Percentiles rank a stretch among this genome's conserved stretches.
These are phyloP conservation scores for Trinorchestia longiramus DNA, from an alignment of 1,140 invertebrate species.

Conservation along the genomic window DNA sequence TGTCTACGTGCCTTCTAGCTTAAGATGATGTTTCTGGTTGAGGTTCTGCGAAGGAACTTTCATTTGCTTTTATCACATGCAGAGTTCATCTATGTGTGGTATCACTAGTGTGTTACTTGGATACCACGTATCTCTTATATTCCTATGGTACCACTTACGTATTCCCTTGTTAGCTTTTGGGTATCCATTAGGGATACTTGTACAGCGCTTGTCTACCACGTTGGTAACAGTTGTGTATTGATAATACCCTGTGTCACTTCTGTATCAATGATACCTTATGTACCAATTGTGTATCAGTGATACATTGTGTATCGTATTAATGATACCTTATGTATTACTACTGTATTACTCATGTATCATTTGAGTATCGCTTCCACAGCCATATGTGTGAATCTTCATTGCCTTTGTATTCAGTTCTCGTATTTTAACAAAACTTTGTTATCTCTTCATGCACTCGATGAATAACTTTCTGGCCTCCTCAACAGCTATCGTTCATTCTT, in stretches of 20 bases:
- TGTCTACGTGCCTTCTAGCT: background rate
- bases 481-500: background rate
- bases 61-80: background rate
- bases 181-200: no score
- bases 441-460: background rate
- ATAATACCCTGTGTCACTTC: no score
- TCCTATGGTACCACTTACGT: background rate
- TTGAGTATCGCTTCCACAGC: background rate
- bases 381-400: background rate
- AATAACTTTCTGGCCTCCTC: background rate
- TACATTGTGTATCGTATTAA: background rate
- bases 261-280: background rate
- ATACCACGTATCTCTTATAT: background rate
- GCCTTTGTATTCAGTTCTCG: background rate
- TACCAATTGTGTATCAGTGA: background rate
- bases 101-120: background rate
- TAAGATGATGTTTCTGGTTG: background rate
- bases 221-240: background rate
- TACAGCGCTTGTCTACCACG: background rate
- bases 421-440: background rate
- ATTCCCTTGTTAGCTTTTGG: background rate
- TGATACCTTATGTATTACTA: no score
- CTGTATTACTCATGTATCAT: background rate
- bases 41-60: background rate
- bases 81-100: background rate